These are phyloP conservation scores for Lepus timidus DNA, from an alignment of 2,113 vertebrate genomes.

Conservation along the genomic window DNA sequence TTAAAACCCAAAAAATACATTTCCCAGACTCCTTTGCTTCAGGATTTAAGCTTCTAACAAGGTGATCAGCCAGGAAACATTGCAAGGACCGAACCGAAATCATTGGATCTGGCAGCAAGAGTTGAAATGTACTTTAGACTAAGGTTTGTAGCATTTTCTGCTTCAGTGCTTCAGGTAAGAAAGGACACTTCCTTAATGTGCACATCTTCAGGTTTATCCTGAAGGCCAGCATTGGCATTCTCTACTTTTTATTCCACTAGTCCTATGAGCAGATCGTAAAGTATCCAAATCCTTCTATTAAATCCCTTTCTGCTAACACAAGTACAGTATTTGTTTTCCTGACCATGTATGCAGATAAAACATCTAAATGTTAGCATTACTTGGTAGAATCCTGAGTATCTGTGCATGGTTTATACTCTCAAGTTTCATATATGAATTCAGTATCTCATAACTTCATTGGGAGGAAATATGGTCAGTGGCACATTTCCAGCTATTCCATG, in stretches of 20 bases:
- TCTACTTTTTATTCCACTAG: not conserved
- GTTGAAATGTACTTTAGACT: not conserved
- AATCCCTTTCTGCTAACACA: conserved; percentile 12
- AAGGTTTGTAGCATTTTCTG: not conserved
- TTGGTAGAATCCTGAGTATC: not conserved
- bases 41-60: conserved; percentile 10
- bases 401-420: not conserved
- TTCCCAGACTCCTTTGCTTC: not conserved
- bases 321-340: not conserved
- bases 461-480: not conserved
- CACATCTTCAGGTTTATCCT: not conserved
- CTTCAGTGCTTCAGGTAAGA: not conserved
- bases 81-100: not conserved
- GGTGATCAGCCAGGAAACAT: not conserved
- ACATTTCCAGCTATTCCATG: not conserved
- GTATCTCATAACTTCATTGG: not conserved
- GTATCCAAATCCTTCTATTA: not conserved
- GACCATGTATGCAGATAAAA: not conserved
- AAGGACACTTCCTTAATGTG: not conserved
- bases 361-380: not conserved
- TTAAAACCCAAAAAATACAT: not conserved
- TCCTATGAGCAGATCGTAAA: not conserved
- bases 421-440: not conserved
- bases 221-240: not conserved
- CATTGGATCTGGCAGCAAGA: not conserved